Evolutionary conservation across 35 echinoderm and acorn worm species (phyloP).

Genomic region (Apostichopus japonicus): DNA sequence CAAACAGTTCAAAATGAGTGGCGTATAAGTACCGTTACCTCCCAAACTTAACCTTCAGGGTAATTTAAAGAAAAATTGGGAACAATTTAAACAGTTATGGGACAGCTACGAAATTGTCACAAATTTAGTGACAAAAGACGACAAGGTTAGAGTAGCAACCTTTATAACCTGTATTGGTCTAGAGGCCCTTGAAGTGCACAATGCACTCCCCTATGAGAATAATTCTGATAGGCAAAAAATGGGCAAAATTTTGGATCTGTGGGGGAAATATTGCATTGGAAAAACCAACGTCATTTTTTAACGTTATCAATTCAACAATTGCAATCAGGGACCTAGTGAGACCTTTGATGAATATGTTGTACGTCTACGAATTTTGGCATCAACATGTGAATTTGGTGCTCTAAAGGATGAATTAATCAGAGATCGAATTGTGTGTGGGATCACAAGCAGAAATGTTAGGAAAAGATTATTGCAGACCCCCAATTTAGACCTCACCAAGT

Average conservation of each 20-base stretch:
- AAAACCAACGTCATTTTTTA: constrained; percentile 74
- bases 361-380: neutral
- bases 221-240: constrained; percentile 54
- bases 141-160: constrained; percentile 55
- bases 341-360: constrained; percentile 34
- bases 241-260: constrained; percentile 47
- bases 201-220: constrained; percentile 59
- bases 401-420: constrained; percentile 46
- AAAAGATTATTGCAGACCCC: constrained; percentile 52
- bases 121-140: constrained; percentile 38
- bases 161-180: constrained; percentile 66
- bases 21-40: no score
- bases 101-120: constrained; percentile 70
- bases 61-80: constrained; percentile 14
- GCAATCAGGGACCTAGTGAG: constrained; percentile 6
- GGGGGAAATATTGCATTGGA: constrained; percentile 68
- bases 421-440: constrained; percentile 44
- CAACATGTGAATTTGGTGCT: neutral
- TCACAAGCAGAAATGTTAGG: neutral
- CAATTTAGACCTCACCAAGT: constrained; percentile 23
- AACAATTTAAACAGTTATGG: constrained; percentile 1
- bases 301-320: constrained; percentile 72
- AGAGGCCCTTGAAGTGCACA: constrained; percentile 73
- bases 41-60: neutral
- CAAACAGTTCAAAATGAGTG: no score